phyloP scores from a whole-genome alignment of 2,888 invertebrate genomes.

The Nematopogon swammerdamellus region DNA sequence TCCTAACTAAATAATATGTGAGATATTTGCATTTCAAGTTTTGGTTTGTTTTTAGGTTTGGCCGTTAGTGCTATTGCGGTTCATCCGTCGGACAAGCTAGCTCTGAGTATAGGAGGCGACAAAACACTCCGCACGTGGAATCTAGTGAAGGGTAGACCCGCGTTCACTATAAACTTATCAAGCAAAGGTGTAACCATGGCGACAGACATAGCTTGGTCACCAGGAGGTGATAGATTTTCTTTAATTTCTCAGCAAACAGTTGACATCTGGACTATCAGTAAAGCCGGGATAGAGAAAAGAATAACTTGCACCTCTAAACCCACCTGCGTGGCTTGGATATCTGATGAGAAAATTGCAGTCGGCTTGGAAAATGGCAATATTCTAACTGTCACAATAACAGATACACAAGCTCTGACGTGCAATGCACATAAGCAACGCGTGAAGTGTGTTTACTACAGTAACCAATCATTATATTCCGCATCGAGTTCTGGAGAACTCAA shows the following conservation, averaged over 20 bases:
- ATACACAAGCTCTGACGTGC: slow-evolving; percentile 39
- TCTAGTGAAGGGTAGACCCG: slow-evolving; percentile 85
- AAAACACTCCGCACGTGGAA: slow-evolving; percentile 89
- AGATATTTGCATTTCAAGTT: no score
- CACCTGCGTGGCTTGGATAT: slow-evolving; percentile 66
- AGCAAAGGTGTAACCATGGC: slow-evolving; percentile 57
- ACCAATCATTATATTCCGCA: slow-evolving; percentile 62
- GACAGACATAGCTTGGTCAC: slow-evolving; percentile 67
- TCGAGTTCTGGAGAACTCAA: slow-evolving; percentile 80
- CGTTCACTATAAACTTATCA: slow-evolving; percentile 84
- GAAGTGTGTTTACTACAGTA: slow-evolving; percentile 59
- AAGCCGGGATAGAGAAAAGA: slow-evolving; percentile 68
- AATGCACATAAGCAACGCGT: slow-evolving; percentile 64
- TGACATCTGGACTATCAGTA: slow-evolving; percentile 78
- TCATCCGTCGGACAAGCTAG: slow-evolving; percentile 87
- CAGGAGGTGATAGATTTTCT: slow-evolving; percentile 73
- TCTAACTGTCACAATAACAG: slow-evolving; percentile 52
- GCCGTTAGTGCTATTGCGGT: slow-evolving; percentile 73
- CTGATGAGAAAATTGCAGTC: slow-evolving; percentile 59
- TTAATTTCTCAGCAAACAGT: slow-evolving; percentile 68
- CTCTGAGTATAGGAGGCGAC: slow-evolving; percentile 83
- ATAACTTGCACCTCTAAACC: slow-evolving; percentile 68
- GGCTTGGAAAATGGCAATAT: slow-evolving; percentile 76
- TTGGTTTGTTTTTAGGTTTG: slow-evolving; percentile 35
- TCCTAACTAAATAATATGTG: no score